Evolutionary conservation across 2,888 invertebrate species (phyloP).

Genomic region (Drosophila ustulata): DNA sequence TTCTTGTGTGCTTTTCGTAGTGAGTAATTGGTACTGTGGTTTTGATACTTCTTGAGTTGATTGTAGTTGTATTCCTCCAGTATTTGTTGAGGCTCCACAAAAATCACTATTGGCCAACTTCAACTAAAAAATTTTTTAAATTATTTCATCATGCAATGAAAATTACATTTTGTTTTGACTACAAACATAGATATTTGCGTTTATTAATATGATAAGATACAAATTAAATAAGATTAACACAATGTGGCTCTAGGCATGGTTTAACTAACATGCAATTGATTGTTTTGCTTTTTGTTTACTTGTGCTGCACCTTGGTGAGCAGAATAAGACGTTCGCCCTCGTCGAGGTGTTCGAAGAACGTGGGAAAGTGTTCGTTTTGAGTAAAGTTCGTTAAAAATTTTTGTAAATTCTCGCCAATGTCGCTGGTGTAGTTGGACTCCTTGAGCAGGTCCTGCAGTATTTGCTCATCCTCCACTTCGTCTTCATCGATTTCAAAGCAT

Average conservation of each 20-base stretch:
- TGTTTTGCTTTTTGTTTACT: constrained; percentile 39
- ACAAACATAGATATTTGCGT: constrained; percentile 45
- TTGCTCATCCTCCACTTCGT: constrained; percentile 85
- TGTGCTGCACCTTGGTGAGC: constrained; percentile 73
- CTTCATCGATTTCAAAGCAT: constrained; percentile 81
- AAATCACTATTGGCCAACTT: no score
- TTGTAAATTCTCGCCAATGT: constrained; percentile 88
- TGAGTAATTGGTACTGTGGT: no score
- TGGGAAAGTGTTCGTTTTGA: constrained; percentile 87
- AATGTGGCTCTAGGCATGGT: constrained; percentile 27
- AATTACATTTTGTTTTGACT: constrained; percentile 12
- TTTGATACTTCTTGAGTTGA: no score
- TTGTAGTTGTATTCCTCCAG: no score
- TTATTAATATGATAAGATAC: constrained; percentile 50
- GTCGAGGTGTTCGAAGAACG: constrained; percentile 88
- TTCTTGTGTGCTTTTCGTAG: no score
- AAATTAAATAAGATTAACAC: constrained; percentile 62
- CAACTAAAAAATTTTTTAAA: background rate
- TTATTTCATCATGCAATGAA: background rate
- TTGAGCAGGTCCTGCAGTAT: constrained; percentile 87
- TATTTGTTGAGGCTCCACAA: no score
- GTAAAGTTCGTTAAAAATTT: constrained; percentile 88
- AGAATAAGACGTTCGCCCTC: constrained; percentile 84
- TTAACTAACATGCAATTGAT: constrained; percentile 1
- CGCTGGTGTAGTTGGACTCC: constrained; percentile 87